Conservation (phyloP, 2,797 vertebrate species). For the Micropoecilia bifurca region DNA sequence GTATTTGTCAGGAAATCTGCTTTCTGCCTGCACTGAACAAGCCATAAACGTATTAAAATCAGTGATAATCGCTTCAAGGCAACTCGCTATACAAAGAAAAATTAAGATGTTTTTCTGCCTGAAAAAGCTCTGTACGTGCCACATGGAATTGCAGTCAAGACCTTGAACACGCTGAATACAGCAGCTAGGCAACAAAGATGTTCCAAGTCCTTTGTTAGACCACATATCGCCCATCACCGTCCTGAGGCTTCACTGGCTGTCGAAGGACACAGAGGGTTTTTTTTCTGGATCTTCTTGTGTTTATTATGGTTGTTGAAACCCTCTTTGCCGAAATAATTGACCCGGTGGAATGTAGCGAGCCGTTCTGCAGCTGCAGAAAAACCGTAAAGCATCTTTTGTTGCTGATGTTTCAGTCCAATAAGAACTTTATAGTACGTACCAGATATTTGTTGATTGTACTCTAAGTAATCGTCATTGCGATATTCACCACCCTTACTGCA, state of each 20-base stretch:
- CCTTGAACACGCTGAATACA: slow-evolving; percentile 54
- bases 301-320: slow-evolving; percentile 40
- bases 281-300: slow-evolving; percentile 21
- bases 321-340: slow-evolving; percentile 51
- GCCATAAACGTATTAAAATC: background rate
- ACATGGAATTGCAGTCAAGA: slow-evolving; percentile 12
- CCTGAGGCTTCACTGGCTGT: slow-evolving; percentile 32
- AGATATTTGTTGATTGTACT: background rate
- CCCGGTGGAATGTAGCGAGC: slow-evolving; percentile 25
- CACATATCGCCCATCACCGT: slow-evolving; percentile 20
- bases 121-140: slow-evolving; percentile 4
- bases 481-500: background rate
- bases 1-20: background rate
- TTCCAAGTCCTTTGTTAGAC: slow-evolving; percentile 42
- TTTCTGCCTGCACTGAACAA: background rate
- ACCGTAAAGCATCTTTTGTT: background rate
- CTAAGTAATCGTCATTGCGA: background rate
- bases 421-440: background rate
- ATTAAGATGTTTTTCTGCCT: background rate
- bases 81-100: background rate
- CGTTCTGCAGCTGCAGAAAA: slow-evolving; percentile 24
- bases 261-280: slow-evolving; percentile 13
- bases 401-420: background rate
- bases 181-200: slow-evolving; percentile 76
- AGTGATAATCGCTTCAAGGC: background rate